Base-by-base conservation (phyloP, 1,140 invertebrate species). In the Lethrus apterus region DNA sequence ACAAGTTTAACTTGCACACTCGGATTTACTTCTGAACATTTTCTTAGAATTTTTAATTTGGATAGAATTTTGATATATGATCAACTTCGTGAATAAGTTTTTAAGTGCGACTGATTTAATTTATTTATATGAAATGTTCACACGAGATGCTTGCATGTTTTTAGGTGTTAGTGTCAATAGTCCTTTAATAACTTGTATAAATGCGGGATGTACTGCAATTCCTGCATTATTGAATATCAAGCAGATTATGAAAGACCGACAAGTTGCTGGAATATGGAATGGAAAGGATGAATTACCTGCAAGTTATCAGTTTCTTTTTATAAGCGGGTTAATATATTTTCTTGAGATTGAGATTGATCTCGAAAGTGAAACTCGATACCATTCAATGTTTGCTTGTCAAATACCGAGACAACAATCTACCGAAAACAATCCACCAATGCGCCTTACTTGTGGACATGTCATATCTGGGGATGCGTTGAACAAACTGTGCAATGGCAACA, bases 351-450 rank as follows among this genome's bases (percentile, higher is more conserved):
- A 93, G 70, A 93, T 95, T 55, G 89, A 94, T 59, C 69, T 94
- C 4, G 89, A 85, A 7, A 80, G 80, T 50, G 86, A 91, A 35
- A 84, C 82, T 54, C 81, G 89, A 54, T 98, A 93, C 67, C 96
- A 99, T 71, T 98, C 93, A 18, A 88, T 97, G 52, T 99, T 99
- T 71, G 94, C 95, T 8, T 99, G 96, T 70, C 96, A 96, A 10
- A 99, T 99, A 60, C 74, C 99, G 34, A 79, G 93, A 26, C 93
- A 97, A 69, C 95, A 98, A 69, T 93, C 89, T 34, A 92, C 91
- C 8, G 93, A 98, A 56, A 79, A 79, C 50, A 99, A 99, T 77
- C 96, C 96, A 44, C 96, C 96, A 10, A 95, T 98, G 86, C 78
- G 91, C 54, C 73, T 99, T 23, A 81, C 90, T 0, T 99, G 96